Evolutionary conservation across 2,113 vertebrate genomes (phyloP).

Genomic region (Platycercus adscitus): DNA sequence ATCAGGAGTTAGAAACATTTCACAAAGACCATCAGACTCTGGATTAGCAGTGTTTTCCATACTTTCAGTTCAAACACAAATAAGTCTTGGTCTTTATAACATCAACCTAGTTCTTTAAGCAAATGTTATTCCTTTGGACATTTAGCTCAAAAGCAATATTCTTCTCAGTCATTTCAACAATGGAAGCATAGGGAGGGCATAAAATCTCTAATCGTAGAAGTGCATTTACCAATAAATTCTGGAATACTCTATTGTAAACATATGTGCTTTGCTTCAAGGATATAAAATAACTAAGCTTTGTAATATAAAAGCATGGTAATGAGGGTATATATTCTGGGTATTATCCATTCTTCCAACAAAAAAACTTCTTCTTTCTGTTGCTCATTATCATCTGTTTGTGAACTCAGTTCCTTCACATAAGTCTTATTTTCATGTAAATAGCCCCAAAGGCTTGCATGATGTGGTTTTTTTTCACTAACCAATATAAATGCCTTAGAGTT

Average conservation of each 20-base stretch:
- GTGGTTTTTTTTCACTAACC: background rate
- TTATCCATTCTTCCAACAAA: conserved; percentile 11
- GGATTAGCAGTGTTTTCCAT: background rate
- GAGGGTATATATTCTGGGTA: background rate
- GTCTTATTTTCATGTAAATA: conserved; percentile 39
- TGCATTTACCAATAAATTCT: background rate
- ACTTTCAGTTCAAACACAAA: background rate
- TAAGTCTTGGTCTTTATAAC: background rate
- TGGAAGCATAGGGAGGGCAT: background rate
- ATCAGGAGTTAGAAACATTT: background rate
- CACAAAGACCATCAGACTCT: background rate
- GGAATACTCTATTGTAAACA: conserved; percentile 12
- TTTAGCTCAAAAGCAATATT: background rate
- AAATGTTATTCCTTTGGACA: background rate
- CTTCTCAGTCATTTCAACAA: background rate
- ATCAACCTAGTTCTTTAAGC: background rate
- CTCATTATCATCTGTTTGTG: conserved; percentile 23
- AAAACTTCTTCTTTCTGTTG: conserved; percentile 19
- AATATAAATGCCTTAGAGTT: background rate
- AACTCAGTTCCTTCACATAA: conserved; percentile 22
- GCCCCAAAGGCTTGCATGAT: background rate
- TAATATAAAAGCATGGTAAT: background rate
- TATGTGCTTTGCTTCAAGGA: background rate
- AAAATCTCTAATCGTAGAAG: background rate
- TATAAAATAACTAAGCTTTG: conserved; percentile 14